Evolutionary conservation across 2,113 vertebrate genomes (phyloP).

Genomic region (Cyprinus carpio): DNA sequence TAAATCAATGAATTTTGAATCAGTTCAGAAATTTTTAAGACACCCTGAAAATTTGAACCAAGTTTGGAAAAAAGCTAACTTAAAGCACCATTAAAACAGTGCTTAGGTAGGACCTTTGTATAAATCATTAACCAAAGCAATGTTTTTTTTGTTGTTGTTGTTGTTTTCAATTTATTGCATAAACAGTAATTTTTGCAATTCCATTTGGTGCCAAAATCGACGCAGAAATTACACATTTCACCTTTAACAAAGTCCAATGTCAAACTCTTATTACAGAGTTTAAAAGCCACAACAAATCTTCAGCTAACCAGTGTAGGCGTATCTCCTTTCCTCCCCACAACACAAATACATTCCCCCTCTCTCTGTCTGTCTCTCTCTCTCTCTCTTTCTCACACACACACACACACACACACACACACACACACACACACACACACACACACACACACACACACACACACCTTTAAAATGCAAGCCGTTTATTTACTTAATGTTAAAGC

Average conservation of each 20-base stretch:
- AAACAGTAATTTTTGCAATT: neutral
- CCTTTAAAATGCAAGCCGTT: constrained; percentile 84
- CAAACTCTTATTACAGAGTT: neutral
- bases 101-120: neutral
- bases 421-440: constrained; percentile 15
- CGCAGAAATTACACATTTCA: neutral
- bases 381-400: too few relatives aligned
- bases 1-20: neutral
- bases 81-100: neutral
- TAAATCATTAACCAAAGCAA: neutral
- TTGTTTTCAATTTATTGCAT: neutral
- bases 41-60: neutral
- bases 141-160: too few relatives aligned
- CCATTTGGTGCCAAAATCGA: neutral
- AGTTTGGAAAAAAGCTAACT: neutral
- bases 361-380: too few relatives aligned
- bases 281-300: constrained; percentile 39
- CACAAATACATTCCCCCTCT: constrained; percentile 11
- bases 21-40: neutral
- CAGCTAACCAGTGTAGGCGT: neutral
- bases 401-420: constrained; percentile 16
- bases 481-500: constrained; percentile 93
- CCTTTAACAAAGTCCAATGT: constrained; percentile 34
- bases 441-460: constrained; percentile 19
- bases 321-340: constrained; percentile 19